Evolutionary conservation across 2,888 invertebrate species (phyloP), one percentile per base, ranked within the genome.

Genomic region (Melanostoma scalare): DNA sequence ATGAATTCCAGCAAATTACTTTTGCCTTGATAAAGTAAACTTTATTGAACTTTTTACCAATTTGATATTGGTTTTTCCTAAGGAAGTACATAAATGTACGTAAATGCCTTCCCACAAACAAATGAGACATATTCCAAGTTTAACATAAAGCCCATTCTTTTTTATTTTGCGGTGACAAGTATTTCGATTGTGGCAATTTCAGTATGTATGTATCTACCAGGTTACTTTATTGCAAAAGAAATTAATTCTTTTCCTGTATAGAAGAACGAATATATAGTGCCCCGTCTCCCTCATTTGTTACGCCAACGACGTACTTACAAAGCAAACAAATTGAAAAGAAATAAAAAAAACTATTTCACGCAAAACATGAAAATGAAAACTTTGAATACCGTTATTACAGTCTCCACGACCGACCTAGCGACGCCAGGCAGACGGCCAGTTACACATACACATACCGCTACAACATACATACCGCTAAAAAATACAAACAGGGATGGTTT

Each of bases 361-460:
- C 55, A 78, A 77, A 69, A 74, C 78, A 74, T 78, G 42, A 73
- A 82, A 78, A 77, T 73, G 53, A 73, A 82, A 77, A 78, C 53
- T 74, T 82, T 78, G 58, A 69, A 78, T 78, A 69, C 69, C 65
- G 65, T 73, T 69, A 82, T 82, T 81, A 44, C 72, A 72, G 72
- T 65, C 40, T 78, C 46, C 55, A 5, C 50, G 10, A 69, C 40
- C 71, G 48, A 67, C 69, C 30, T 9, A 9, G 20, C 36, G 78
- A 74, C 78, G 82, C 58, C 78, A 82, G 50, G 40, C 78, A 74
- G 78, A 46, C 78, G 68, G 77, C 77, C 50, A 56, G 20, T 55
- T 10, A 65, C 40, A 10, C 35, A 46, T 10, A 65, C 40, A 10
- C 35, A 46, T 46, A 33, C 9, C 71, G 20, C 20, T 48, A 65